phyloP scores from a whole-genome alignment of 2,888 invertebrate species.

The Xestobium rufovillosum region DNA sequence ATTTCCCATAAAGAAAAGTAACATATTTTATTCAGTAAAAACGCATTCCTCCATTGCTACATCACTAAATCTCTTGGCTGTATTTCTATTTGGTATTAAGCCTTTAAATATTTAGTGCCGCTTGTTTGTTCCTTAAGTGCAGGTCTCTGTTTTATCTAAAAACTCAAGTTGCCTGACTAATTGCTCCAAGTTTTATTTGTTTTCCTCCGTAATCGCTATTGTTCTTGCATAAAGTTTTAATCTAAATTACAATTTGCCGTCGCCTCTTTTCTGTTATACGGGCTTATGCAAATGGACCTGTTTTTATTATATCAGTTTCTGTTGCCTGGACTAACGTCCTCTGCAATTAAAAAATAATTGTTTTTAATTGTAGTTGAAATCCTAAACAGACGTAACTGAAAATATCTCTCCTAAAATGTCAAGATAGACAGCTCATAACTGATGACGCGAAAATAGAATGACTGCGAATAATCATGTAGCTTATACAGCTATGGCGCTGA shows the following conservation, averaged over 20 bases:
- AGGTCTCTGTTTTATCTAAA: slow-evolving; percentile 2
- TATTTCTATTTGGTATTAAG: no score
- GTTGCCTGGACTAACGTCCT: slow-evolving; percentile 16
- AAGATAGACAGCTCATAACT: no score
- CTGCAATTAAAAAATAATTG: slow-evolving; percentile 26
- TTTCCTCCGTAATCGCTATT: slow-evolving; percentile 23
- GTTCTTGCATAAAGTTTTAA: slow-evolving; percentile 28
- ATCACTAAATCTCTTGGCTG: no score
- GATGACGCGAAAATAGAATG: no score
- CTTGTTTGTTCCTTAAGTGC: no score
- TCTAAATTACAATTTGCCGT: slow-evolving; percentile 27
- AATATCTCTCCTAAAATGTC: slow-evolving; percentile 21
- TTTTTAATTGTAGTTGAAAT: slow-evolving; percentile 27
- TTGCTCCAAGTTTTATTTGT: slow-evolving; percentile 21
- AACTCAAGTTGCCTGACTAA: neutral
- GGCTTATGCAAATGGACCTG: slow-evolving; percentile 27
- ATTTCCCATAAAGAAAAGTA: no score
- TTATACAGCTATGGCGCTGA: no score
- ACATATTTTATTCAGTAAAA: no score
- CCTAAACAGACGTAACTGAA: slow-evolving; percentile 26
- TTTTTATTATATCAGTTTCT: slow-evolving; percentile 23
- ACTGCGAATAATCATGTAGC: no score
- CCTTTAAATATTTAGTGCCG: no score
- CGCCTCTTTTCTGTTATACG: slow-evolving; percentile 25
- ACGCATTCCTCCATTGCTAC: no score